A percentile compares a stretch with the other conserved stretches of the same genome.
Conservation (phyloP, 2,888 invertebrate genomes). For the Anoncus sp. region DNA sequence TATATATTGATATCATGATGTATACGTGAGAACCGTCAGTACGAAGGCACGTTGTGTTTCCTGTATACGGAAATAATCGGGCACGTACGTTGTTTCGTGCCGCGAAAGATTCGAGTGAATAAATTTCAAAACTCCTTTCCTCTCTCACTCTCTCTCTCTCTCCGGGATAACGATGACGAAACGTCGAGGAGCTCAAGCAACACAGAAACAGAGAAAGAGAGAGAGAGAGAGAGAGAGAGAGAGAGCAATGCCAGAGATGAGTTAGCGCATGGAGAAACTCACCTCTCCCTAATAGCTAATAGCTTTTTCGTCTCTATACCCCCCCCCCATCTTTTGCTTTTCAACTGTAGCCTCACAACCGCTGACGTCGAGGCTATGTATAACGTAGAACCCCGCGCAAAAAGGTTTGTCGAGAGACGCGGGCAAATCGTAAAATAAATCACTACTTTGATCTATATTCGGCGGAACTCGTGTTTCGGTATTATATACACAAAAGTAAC, state of each 20-base stretch:
- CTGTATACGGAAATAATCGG: conserved; percentile 58
- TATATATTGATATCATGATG: conserved; percentile 52
- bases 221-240: too few species aligned
- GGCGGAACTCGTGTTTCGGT: conserved; percentile 51
- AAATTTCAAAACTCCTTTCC: conserved; percentile 49
- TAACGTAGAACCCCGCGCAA: conserved; percentile 45
- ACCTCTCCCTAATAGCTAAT: conserved; percentile 75
- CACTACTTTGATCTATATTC: conserved; percentile 81
- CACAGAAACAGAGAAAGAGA: neutral
- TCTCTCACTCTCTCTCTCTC: conserved; percentile 25
- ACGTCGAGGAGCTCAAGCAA: conserved; percentile 6
- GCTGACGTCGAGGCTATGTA: conserved; percentile 42
- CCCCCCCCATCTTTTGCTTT: conserved; percentile 44
- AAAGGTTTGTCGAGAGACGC: conserved; percentile 55
- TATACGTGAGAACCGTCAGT: conserved; percentile 59
- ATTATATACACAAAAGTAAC: conserved; percentile 30
- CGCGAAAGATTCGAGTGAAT: conserved; percentile 50
- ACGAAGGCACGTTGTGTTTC: conserved; percentile 45
- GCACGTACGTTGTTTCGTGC: conserved; percentile 50
- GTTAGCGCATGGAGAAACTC: conserved; percentile 20
- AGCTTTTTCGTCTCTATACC: conserved; percentile 68
- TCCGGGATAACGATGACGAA: conserved; percentile 41
- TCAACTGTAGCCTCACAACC: conserved; percentile 61
- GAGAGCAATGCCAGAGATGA: conserved; percentile 30
- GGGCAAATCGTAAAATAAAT: conserved; percentile 78